phyloP scores from a whole-genome alignment of 2,888 invertebrate species.

The Drosophila koepferae region DNA sequence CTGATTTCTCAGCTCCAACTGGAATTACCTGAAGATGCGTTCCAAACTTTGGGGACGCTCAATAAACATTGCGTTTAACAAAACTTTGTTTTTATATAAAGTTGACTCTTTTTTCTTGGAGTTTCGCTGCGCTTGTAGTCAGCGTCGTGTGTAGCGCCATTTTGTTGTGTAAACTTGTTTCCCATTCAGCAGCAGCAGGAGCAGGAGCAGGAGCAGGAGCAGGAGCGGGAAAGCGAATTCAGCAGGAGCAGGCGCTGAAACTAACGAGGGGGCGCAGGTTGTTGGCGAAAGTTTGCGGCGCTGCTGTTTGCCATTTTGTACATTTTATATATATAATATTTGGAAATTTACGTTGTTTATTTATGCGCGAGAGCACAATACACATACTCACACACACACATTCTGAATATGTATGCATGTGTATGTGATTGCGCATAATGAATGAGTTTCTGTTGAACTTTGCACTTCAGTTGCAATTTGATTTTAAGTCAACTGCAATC shows the following conservation, averaged over 20 bases:
- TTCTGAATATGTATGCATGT: constrained; percentile 22
- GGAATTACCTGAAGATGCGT: constrained; percentile 44
- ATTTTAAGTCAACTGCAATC: constrained; percentile 40
- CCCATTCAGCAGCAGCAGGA: not conserved
- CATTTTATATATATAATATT: constrained; percentile 75
- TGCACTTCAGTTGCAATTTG: constrained; percentile 67
- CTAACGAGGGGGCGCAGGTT: not conserved
- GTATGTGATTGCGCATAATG: constrained; percentile 58
- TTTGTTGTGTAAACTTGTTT: constrained; percentile 73
- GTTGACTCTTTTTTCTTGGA: constrained; percentile 42
- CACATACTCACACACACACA: constrained; percentile 21
- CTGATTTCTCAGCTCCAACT: constrained; percentile 12
- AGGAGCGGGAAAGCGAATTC: not conserved
- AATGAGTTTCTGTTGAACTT: constrained; percentile 62
- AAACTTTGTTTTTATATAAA: constrained; percentile 54
- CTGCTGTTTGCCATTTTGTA: constrained; percentile 66
- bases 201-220: not conserved
- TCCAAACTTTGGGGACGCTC: constrained; percentile 58
- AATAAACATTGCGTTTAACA: constrained; percentile 78
- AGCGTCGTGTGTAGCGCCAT: constrained; percentile 60
- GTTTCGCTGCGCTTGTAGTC: constrained; percentile 58
- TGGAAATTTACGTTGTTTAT: constrained; percentile 76
- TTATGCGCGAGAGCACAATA: constrained; percentile 64
- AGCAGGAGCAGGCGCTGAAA: not conserved
- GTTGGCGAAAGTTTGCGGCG: constrained; percentile 56